Conservation (phyloP, 2,797 vertebrate species). For the Syndactyla subalaris region DNA sequence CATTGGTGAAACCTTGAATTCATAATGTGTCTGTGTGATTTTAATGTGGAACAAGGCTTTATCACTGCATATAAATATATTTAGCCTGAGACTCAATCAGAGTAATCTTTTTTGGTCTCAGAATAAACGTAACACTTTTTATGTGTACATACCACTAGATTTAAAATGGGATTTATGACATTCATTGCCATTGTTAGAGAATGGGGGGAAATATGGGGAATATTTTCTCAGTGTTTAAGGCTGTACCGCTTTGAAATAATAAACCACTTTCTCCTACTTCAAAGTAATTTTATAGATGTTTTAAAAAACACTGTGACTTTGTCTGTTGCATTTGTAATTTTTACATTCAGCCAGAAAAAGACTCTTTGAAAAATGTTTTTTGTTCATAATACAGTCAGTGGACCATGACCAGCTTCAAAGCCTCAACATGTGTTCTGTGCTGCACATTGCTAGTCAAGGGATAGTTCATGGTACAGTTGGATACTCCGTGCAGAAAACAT, state of each 20-base stretch:
- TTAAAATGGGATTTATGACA: conserved; percentile 45
- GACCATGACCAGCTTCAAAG: not conserved
- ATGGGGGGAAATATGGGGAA: not conserved
- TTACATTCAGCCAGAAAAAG: not conserved
- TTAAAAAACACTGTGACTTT: not conserved
- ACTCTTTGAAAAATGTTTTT: not conserved
- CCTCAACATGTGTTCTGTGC: not conserved
- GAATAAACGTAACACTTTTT: conserved; percentile 27
- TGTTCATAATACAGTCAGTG: not conserved
- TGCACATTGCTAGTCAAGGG: not conserved
- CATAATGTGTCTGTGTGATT: conserved; percentile 42
- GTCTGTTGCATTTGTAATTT: not conserved
- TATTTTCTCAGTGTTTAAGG: not conserved
- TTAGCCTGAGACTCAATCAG: conserved; percentile 43
- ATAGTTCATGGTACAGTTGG: not conserved
- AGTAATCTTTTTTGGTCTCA: conserved; percentile 39
- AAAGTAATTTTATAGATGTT: conserved; percentile 19
- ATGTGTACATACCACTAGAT: conserved; percentile 23
- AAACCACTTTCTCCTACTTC: conserved; percentile 22
- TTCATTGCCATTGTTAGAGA: not conserved
- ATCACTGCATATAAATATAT: conserved; percentile 58
- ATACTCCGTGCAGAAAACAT: not conserved
- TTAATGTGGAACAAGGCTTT: conserved; percentile 49
- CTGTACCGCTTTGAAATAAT: conserved; percentile 3
- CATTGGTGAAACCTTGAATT: conserved; percentile 39